Evolutionary conservation across 2,888 invertebrate genomes (phyloP).

Genomic region (Drosophila mercatorum): DNA sequence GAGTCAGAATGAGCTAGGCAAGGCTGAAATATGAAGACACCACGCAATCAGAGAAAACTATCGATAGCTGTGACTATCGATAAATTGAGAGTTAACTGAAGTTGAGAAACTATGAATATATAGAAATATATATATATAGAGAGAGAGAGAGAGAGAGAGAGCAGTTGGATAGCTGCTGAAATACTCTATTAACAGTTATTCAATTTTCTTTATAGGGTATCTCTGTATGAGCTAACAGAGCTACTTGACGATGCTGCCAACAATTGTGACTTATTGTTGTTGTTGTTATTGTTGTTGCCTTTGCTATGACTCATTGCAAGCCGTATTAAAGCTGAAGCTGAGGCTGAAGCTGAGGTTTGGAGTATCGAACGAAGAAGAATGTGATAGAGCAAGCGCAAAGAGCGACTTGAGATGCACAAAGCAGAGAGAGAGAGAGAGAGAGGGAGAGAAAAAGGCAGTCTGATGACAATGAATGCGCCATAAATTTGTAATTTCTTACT

Average conservation of each 20-base stretch:
- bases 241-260: conserved; percentile 46
- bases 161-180: neutral
- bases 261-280: conserved; percentile 50
- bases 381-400: conserved; percentile 3
- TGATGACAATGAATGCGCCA: conserved; percentile 62
- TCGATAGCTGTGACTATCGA: neutral
- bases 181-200: neutral
- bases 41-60: neutral
- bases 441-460: conserved; percentile 17
- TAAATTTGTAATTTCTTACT: conserved; percentile 70
- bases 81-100: neutral
- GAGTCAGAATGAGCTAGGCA: conserved; percentile 11
- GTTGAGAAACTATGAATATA: neutral
- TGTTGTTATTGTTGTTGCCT: conserved; percentile 23
- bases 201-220: conserved; percentile 14
- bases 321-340: conserved; percentile 5
- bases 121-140: neutral
- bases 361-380: conserved; percentile 11
- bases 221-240: conserved; percentile 4
- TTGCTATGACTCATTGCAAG: conserved; percentile 51
- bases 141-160: too few relatives aligned
- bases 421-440: too few relatives aligned
- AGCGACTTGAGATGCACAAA: conserved; percentile 19
- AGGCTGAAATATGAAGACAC: conserved; percentile 4
- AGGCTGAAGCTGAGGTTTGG: neutral